A percentile compares a stretch with the other conserved stretches of the same genome.
phyloP scores from a whole-genome alignment of 2,888 invertebrate species.

The Spodoptera picta region DNA sequence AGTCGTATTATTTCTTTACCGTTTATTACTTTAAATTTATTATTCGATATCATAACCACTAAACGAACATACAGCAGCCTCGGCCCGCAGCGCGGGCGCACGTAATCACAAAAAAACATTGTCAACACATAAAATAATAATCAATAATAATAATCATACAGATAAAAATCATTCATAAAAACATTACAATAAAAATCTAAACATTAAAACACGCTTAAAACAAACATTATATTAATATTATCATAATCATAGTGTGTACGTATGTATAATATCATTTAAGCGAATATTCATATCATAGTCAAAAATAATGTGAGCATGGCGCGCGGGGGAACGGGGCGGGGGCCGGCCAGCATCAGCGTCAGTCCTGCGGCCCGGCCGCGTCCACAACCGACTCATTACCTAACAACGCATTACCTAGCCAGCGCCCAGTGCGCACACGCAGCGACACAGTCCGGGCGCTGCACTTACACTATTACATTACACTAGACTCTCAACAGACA shows the following conservation, averaged over 20 bases:
- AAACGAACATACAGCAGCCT: slow-evolving; percentile 86
- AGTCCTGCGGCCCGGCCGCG: slow-evolving; percentile 42
- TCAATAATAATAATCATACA: slow-evolving; percentile 89
- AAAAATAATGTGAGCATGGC: slow-evolving; percentile 87
- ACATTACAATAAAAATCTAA: slow-evolving; percentile 89
- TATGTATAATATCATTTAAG: slow-evolving; percentile 88
- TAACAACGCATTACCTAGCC: slow-evolving; percentile 56
- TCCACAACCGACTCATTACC: slow-evolving; percentile 51
- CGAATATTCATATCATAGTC: slow-evolving; percentile 86
- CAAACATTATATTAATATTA: slow-evolving; percentile 89
- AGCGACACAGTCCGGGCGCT: slow-evolving; percentile 1
- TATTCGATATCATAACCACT: slow-evolving; percentile 84
- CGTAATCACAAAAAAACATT: slow-evolving; percentile 88
- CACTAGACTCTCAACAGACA: slow-evolving; percentile 68
- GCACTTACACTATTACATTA: slow-evolving; percentile 42
- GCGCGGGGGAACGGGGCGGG: slow-evolving; percentile 76
- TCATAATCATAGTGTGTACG: slow-evolving; percentile 88
- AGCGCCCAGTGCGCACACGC: slow-evolving; percentile 30
- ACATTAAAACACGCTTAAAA: slow-evolving; percentile 89
- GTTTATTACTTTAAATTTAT: slow-evolving; percentile 85
- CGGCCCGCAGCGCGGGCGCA: slow-evolving; percentile 78
- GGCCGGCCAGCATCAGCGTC: slow-evolving; percentile 34
- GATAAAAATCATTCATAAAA: slow-evolving; percentile 89
- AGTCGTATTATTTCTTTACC: slow-evolving; percentile 86
- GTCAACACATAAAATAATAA: slow-evolving; percentile 89